phyloP scores from a whole-genome alignment of 2,888 invertebrate genomes.

The Stegana nigrithorax region DNA sequence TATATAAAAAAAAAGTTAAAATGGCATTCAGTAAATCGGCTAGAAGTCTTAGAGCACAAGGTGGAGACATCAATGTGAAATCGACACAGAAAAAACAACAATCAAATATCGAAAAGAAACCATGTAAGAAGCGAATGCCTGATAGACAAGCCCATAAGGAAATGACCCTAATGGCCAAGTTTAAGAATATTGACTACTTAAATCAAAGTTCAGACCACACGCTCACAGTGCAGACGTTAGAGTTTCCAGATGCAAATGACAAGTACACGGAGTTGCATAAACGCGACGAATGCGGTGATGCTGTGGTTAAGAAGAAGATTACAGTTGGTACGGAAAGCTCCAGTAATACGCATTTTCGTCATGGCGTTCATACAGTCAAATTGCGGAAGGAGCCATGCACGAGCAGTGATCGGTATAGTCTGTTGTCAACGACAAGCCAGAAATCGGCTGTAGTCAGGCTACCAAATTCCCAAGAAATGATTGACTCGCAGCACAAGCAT shows the following conservation, averaged over 20 bases:
- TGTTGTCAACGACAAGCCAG: not conserved
- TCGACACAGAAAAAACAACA: not conserved
- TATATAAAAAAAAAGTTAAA: too few relatives aligned
- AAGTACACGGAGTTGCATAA: constrained; percentile 38
- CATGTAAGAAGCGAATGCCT: constrained; percentile 32
- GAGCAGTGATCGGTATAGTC: not conserved
- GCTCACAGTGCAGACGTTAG: constrained; percentile 47
- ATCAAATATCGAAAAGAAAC: not conserved
- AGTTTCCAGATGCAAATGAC: constrained; percentile 44
- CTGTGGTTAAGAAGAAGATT: constrained; percentile 29
- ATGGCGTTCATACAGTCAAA: constrained; percentile 43
- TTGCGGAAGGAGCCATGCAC: constrained; percentile 35
- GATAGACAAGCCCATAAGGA: constrained; percentile 28
- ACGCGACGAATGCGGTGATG: constrained; percentile 41
- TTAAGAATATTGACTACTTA: constrained; percentile 47
- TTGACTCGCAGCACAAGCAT: constrained; percentile 40
- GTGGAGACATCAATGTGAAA: not conserved
- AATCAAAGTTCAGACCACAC: constrained; percentile 32
- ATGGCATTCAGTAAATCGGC: too few relatives aligned
- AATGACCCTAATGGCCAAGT: constrained; percentile 33
- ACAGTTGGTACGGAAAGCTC: constrained; percentile 48
- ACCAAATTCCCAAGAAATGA: constrained; percentile 45
- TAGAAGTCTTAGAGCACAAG: not conserved
- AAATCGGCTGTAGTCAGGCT: not conserved
- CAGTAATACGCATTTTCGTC: constrained; percentile 46